Conservation (phyloP, 2,113 vertebrate species). For the Trogon surrucura region DNA sequence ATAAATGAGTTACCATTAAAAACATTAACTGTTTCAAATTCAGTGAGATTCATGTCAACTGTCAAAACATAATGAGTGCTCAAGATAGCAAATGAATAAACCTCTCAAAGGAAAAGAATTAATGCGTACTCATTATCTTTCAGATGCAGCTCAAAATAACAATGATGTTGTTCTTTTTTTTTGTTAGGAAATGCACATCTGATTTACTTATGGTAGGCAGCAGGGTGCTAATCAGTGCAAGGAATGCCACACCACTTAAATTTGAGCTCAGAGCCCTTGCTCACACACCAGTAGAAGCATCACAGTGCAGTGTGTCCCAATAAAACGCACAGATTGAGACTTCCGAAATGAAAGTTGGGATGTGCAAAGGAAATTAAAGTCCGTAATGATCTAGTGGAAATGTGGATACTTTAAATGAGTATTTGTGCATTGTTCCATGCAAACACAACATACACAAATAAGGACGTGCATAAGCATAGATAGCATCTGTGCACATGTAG, state of each 20-base stretch:
- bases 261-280: neutral
- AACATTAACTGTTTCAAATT: conserved; percentile 62
- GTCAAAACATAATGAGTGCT: conserved; percentile 45
- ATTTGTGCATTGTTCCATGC: conserved; percentile 3
- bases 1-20: conserved; percentile 63
- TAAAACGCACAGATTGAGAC: neutral
- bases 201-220: conserved; percentile 7
- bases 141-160: conserved; percentile 43
- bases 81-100: conserved; percentile 31
- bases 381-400: neutral
- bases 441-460: neutral
- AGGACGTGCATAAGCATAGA: neutral
- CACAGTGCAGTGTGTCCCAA: neutral
- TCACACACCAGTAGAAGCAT: neutral
- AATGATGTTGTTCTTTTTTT: conserved; percentile 53
- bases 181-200: conserved; percentile 22
- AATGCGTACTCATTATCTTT: conserved; percentile 56
- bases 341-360: conserved; percentile 5
- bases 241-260: neutral
- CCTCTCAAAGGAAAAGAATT: conserved; percentile 44
- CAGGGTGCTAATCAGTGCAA: neutral
- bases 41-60: conserved; percentile 59
- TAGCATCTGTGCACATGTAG: neutral
- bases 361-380: neutral
- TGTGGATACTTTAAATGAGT: conserved; percentile 55